A percentile compares a stretch with the other conserved stretches of the same genome.
Evolutionary conservation across 1,140 invertebrate genomes (phyloP).

Genomic region (Drosophila lacertosa): DNA sequence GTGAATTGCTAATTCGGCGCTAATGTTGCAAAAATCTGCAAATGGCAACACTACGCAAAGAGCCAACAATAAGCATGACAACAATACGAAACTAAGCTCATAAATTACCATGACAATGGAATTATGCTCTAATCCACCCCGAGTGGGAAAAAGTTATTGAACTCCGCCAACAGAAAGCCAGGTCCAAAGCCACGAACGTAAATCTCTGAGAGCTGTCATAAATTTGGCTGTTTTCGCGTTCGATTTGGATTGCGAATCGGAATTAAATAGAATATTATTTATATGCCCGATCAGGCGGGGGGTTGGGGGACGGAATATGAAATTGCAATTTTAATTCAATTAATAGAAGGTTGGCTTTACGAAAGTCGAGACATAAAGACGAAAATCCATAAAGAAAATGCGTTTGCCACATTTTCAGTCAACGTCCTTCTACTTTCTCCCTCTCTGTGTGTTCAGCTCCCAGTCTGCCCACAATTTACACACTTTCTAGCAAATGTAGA

Average conservation of each 20-base stretch:
- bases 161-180: slow-evolving; percentile 12
- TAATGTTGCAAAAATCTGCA: slow-evolving; percentile 41
- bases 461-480: neutral
- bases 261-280: slow-evolving; percentile 51
- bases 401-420: neutral
- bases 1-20: slow-evolving; percentile 48
- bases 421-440: too few species aligned
- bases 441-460: neutral
- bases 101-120: slow-evolving; percentile 57
- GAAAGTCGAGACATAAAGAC: slow-evolving; percentile 1
- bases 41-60: slow-evolving; percentile 8
- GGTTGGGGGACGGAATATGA: slow-evolving; percentile 12
- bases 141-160: slow-evolving; percentile 38
- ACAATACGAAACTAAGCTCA: slow-evolving; percentile 45
- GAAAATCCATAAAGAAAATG: slow-evolving; percentile 1
- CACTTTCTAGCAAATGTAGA: slow-evolving; percentile 30
- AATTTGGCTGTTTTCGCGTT: slow-evolving; percentile 40
- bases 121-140: slow-evolving; percentile 50
- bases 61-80: slow-evolving; percentile 8
- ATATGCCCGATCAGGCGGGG: slow-evolving; percentile 9
- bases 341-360: slow-evolving; percentile 37
- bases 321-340: slow-evolving; percentile 54
- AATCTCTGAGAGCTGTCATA: slow-evolving; percentile 51
- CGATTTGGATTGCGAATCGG: slow-evolving; percentile 26
- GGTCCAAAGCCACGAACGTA: slow-evolving; percentile 27